Evolutionary conservation across 2,888 invertebrate species (phyloP).

Genomic region (Andrena marginata): DNA sequence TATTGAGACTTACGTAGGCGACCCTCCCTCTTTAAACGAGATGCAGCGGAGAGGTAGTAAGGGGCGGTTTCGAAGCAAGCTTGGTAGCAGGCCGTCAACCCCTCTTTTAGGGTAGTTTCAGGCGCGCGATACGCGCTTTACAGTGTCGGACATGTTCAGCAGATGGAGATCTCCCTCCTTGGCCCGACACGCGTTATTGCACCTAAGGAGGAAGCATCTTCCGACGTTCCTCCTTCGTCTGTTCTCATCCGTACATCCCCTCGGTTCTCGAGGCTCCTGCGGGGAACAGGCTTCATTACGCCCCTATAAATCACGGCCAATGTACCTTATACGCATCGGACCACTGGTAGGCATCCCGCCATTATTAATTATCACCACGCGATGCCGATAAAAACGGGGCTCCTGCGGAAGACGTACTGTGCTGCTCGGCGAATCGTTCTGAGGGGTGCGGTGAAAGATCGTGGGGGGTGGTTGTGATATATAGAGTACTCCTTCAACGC

Average conservation of each 20-base stretch:
- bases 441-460: background rate
- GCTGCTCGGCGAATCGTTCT: background rate
- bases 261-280: conserved; percentile 61
- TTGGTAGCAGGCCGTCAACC: background rate
- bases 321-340: conserved; percentile 59
- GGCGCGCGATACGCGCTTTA: conserved; percentile 34
- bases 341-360: conserved; percentile 54
- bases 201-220: conserved; percentile 47
- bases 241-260: conserved; percentile 30
- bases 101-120: conserved; percentile 20
- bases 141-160: conserved; percentile 37
- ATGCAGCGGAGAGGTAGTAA: background rate
- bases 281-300: conserved; percentile 76
- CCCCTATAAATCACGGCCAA: conserved; percentile 73
- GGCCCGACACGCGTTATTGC: conserved; percentile 64
- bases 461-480: background rate
- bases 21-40: background rate
- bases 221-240: conserved; percentile 14
- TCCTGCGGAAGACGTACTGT: conserved; percentile 22
- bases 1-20: conserved; percentile 2
- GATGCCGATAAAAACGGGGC: conserved; percentile 63
- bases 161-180: conserved; percentile 47
- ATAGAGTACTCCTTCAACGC: background rate
- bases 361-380: conserved; percentile 74
- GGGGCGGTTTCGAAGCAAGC: conserved; percentile 1